These are phyloP conservation scores for Arrhopalites spinosus DNA, from an alignment of 2,888 invertebrate species.

Conservation along the genomic window DNA sequence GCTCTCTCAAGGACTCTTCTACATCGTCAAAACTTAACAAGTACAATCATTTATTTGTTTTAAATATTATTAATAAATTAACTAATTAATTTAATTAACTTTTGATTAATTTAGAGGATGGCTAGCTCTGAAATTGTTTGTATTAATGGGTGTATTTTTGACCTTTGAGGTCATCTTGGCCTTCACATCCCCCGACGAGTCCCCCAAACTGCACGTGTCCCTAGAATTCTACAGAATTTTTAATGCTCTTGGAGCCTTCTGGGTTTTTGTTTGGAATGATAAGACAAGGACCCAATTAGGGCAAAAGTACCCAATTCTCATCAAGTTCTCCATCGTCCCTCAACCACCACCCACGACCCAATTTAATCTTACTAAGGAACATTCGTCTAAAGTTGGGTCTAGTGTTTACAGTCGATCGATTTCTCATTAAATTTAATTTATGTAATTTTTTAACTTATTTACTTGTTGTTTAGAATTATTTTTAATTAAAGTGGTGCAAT, in stretches of 20 bases:
- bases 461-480: no score
- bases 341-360: no score
- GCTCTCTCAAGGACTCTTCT: neutral
- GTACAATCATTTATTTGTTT: no score
- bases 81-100: neutral
- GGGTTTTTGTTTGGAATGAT: slow-evolving; percentile 11
- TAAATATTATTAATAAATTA: neutral
- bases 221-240: slow-evolving; percentile 1
- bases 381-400: no score
- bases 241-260: slow-evolving; percentile 6
- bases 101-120: neutral
- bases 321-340: no score
- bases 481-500: no score
- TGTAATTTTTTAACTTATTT: no score
- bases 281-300: slow-evolving; percentile 2
- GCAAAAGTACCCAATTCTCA: no score
- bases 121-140: neutral
- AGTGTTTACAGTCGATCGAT: no score
- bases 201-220: neutral
- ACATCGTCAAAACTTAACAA: neutral
- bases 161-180: neutral
- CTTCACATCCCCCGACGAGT: neutral
- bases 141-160: slow-evolving; percentile 14
- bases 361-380: no score
- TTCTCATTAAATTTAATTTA: no score